These are phyloP conservation scores for Brachionus rotundiformis DNA, from an alignment of 1,140 invertebrate species.

Conservation along the genomic window DNA sequence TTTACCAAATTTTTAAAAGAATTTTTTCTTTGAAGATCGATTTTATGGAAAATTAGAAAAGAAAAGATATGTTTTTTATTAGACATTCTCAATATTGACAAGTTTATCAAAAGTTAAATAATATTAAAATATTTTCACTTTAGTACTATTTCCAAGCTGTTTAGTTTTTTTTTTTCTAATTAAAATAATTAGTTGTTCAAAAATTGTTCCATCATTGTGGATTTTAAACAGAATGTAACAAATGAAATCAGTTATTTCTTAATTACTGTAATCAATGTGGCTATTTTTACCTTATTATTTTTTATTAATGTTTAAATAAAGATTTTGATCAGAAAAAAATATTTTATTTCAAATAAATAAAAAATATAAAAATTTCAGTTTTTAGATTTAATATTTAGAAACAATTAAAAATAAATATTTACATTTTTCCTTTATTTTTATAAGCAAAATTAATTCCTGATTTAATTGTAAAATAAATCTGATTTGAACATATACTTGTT, in stretches of 20 bases:
- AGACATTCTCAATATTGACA: slow-evolving; percentile 5
- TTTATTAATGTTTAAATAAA: not conserved
- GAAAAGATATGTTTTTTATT: slow-evolving; percentile 37
- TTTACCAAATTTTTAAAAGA: not conserved
- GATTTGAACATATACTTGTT: no score
- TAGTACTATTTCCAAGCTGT: not conserved
- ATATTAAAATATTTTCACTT: not conserved
- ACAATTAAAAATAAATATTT: no score
- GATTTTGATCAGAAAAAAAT: not conserved
- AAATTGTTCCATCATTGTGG: not conserved
- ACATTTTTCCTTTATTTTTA: no score
- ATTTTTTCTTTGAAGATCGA: not conserved
- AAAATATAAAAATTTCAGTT: no score
- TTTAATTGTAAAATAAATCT: no score
- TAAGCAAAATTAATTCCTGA: no score
- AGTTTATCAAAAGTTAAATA: not conserved
- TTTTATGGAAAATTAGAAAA: slow-evolving; percentile 11
- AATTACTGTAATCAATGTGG: not conserved
- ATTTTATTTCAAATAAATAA: no score
- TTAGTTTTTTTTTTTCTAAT: not conserved
- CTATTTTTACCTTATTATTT: not conserved
- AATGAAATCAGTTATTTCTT: not conserved
- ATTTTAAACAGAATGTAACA: not conserved
- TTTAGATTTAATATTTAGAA: no score
- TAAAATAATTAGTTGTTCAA: not conserved